Conservation (phyloP, 2,888 invertebrate species). For the Standfussiana lucernea region DNA sequence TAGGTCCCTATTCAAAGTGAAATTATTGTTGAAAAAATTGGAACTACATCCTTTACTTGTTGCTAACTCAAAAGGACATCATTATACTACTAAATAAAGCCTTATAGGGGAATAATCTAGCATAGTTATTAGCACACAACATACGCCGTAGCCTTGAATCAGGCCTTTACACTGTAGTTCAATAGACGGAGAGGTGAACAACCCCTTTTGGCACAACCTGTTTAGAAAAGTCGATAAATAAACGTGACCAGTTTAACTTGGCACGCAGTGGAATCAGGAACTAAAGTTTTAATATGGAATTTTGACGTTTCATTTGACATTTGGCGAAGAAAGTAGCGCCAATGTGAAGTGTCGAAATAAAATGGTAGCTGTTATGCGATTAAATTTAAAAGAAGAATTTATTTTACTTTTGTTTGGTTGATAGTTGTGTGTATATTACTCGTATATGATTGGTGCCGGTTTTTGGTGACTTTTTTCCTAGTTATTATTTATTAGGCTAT, state of each 20-base stretch:
- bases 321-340: background rate
- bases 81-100: constrained; percentile 21
- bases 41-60: background rate
- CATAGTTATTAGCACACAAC: constrained; percentile 56
- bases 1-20: background rate
- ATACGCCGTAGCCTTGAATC: constrained; percentile 72
- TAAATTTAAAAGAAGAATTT: constrained; percentile 21
- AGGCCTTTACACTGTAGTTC: constrained; percentile 72
- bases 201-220: constrained; percentile 79
- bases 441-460: constrained; percentile 21
- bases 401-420: constrained; percentile 27
- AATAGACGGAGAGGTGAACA: constrained; percentile 77
- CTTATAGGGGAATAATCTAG: constrained; percentile 56
- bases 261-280: constrained; percentile 27
- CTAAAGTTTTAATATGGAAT: background rate
- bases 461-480: constrained; percentile 6
- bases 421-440: constrained; percentile 9
- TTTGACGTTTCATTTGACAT: constrained; percentile 44
- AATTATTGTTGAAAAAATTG: background rate
- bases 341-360: constrained; percentile 7
- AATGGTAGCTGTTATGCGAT: constrained; percentile 35
- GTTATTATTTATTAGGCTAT: constrained; percentile 10
- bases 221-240: constrained; percentile 71
- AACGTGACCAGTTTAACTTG: constrained; percentile 38
- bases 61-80: constrained; percentile 27